These are phyloP conservation scores for Nephrotoma guestfalica DNA, from an alignment of 2,888 invertebrate species.

Conservation along the genomic window DNA sequence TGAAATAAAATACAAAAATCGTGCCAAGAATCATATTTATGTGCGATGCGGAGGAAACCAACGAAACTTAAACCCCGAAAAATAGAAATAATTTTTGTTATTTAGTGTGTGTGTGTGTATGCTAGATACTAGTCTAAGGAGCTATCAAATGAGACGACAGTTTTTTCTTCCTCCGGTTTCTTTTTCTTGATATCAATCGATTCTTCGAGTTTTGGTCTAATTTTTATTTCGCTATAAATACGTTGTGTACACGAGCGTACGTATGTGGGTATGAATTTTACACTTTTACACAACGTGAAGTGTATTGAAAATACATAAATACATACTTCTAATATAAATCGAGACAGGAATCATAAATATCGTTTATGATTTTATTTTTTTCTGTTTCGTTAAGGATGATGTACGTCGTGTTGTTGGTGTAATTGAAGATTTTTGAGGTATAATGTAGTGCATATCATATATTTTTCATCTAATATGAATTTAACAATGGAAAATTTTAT, in stretches of 20 bases:
- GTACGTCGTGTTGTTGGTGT: background rate
- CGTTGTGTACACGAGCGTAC: background rate
- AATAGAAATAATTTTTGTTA: background rate
- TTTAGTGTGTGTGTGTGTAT: background rate
- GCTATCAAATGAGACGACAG: background rate
- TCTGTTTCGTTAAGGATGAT: background rate
- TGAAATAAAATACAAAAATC: background rate
- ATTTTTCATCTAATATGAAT: background rate
- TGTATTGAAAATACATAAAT: background rate
- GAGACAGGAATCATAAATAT: background rate
- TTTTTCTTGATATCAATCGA: background rate
- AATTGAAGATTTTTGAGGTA: background rate
- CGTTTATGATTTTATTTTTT: background rate
- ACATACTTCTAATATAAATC: background rate
- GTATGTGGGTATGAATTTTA: background rate
- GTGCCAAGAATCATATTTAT: background rate
- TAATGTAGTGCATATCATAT: background rate
- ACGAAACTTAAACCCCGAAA: background rate
- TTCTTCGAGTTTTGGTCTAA: background rate
- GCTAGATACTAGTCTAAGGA: background rate
- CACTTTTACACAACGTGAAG: background rate
- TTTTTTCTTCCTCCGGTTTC: background rate
- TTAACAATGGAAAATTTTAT: background rate
- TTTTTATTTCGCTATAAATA: background rate
- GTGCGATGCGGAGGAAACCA: background rate